Base-by-base conservation (phyloP, 2,888 invertebrate genomes). In the Smittia sp. region DNA sequence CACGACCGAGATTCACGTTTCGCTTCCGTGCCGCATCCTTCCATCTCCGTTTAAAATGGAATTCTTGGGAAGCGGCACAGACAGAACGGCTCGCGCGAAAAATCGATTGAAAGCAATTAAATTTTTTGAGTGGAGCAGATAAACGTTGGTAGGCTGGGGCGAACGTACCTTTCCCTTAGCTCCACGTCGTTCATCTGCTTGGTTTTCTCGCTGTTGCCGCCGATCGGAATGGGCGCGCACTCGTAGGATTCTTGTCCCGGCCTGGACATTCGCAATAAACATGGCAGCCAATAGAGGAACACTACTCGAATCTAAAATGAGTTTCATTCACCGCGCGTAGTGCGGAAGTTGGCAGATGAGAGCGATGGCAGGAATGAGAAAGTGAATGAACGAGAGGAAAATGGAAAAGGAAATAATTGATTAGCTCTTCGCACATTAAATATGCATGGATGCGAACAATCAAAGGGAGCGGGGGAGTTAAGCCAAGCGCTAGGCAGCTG, bases 241-340 rank as follows among this genome's bases (percentile, higher is more conserved):
- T 82, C 82, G 77, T 82, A 83, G 76, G 85, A 85, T 76, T 81
- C 83, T 80, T 88, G 85, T 79, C 87, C 88, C 77, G 89, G 88
- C 80, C 88, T 86, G 79, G 90, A 90, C 98, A 99, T 98, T 80
- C 97, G 90, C 82, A 98, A 87, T 79, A 97, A 84, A 89, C 96
- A 96, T 79, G 98, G 98, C 84, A 99, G 87, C 96, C 98, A 98
- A 84, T 93, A 93, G 80, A 98, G 89, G 85, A 99, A 94, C 82
- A 97, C 90, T 80, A 92, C 89, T 82, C 90, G 92, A 80, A 94
- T 90, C 94, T 94, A 85, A 32, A 81, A 80, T 75, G 74, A 76
- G 67, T 27, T 63, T 63, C 18, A 18, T 58, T 58, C 22, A 7
- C 22, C 22, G 32, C 18, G 18, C 58, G 58, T n/a, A 13, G 3